Base-by-base conservation (phyloP, 2,797 vertebrate species). In the Sphenopsis melanotis region DNA sequence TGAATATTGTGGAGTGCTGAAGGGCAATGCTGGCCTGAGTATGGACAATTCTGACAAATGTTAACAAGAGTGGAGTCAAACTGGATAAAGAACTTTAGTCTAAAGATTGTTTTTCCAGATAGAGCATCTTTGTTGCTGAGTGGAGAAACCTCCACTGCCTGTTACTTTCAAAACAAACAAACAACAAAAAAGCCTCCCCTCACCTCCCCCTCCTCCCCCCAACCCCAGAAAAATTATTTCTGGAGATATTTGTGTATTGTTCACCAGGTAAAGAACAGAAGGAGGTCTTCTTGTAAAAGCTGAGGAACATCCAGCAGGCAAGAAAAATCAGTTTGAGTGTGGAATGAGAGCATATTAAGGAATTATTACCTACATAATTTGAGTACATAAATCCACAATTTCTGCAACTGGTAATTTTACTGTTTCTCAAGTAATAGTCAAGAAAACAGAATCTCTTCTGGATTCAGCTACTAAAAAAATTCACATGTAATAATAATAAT, bases 191-290 rank as follows among this genome's bases (percentile, higher is more conserved):
- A 24, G 0, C 2, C 1, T 42, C 36, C 36, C 12, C 36, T 59
- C 17, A 59, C 24, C 11, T 37, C 36, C 8, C 2, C 6, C 15
- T 39, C 27, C 3, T 12, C 6, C 3, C 4, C 5, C 8, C 14
- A 1, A 1, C n/a, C 6, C 9, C 6, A 9, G 21, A 36, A 14
- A 41, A 23, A n/a, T 3, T 9, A 24, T 30, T 66, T 72, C 16
- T 39, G 12, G 21, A 65, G 14, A 4, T 41, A n/a, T 57, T 64
- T 68, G 14, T 59, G 8, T 61, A 27, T 77, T 88, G 30, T 81
- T 71, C 21, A 59, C 14, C 39, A 71, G 4, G 10, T 70, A 66
- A 75, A 50, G 22, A 56, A 26, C 8, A 50, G 39, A 53, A 19
- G 6, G 29, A 49, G 24, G 4, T 36, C 36, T 69, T 78, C 32